Conservation (phyloP, 2,888 invertebrate genomes). For the Apotomis turbidana region DNA sequence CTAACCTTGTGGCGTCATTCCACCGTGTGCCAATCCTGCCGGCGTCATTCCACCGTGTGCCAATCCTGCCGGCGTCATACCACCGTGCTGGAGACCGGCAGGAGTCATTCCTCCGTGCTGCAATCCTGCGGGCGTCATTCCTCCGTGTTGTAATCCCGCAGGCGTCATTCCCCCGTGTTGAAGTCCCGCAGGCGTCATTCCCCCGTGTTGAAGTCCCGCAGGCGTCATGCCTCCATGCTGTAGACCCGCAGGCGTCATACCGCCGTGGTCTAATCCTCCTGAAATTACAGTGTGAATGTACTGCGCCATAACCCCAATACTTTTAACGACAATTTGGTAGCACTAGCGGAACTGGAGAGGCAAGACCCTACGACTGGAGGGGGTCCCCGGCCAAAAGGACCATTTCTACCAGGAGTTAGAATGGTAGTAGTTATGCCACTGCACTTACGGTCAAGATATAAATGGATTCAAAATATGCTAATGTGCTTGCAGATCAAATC, state of each 20-base stretch:
- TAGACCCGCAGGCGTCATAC: constrained; percentile 60
- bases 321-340: neutral
- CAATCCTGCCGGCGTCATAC: constrained; percentile 56
- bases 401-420: no score
- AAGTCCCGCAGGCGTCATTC: constrained; percentile 49
- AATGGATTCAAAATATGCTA: no score
- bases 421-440: no score
- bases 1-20: constrained; percentile 44
- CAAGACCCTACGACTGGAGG: no score
- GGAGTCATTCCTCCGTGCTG: constrained; percentile 69
- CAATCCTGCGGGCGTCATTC: constrained; percentile 64
- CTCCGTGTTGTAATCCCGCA: constrained; percentile 66
- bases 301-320: no score
- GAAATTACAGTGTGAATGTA: constrained; percentile 32
- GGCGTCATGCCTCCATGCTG: constrained; percentile 70
- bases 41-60: constrained; percentile 54
- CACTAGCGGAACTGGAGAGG: no score
- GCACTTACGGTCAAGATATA: no score
- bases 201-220: constrained; percentile 46
- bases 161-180: constrained; percentile 69
- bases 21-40: constrained; percentile 62
- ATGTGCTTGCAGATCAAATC: no score
- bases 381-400: no score
- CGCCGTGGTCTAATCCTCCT: constrained; percentile 62
- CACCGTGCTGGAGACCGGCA: constrained; percentile 52